Base-by-base conservation (phyloP, 2,888 invertebrate genomes). In the Chydorus sphaericus region DNA sequence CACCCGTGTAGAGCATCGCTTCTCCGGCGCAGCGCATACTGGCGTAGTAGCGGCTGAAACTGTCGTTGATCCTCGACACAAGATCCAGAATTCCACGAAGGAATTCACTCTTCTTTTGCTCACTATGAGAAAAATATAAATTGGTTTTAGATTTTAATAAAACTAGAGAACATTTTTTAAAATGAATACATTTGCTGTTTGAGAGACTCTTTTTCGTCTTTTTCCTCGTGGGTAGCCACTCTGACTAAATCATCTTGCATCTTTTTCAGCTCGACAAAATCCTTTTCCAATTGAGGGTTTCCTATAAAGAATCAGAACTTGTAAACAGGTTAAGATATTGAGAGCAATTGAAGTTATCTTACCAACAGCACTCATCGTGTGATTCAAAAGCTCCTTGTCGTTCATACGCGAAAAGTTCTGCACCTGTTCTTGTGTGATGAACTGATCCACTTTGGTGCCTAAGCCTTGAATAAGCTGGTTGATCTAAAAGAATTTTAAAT, bases 371-470 rank as follows among this genome's bases (percentile, higher is more conserved):
- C 82, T 77, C 63, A 92, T 80, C 0, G 96, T 96, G 65, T 85
- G 90, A 37, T 80, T 75, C 6, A 97, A 71, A 1, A 96, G 71
- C 60, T 88, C 81, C 61, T 84, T 82, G 0, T 84, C 76, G 64
- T 88, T 81, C 83, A 96, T 83, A 67, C 88, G 88, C 0, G 93
- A 84, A 75, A 98, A 98, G 65, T 93, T 91, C 66, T 90, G 89
- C 0, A 97, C 96, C 60, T 88, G 77, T 66, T 97, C 94, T 75
- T 98, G 97, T 0, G 97, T 96, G 53, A 97, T 71, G 65, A 97
- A 86, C 68, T 96, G 94, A 65, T 83, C 80, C 3, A 90, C 81
- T 60, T 70, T 68, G 50, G 71, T 67, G 57, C 68, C 66, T 18
- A 69, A 61, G 18, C 61, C 62, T 3, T 59, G 53, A 26, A 67